Evolutionary conservation across 1,140 invertebrate genomes (phyloP).

Genomic region (Hermetia illucens): DNA sequence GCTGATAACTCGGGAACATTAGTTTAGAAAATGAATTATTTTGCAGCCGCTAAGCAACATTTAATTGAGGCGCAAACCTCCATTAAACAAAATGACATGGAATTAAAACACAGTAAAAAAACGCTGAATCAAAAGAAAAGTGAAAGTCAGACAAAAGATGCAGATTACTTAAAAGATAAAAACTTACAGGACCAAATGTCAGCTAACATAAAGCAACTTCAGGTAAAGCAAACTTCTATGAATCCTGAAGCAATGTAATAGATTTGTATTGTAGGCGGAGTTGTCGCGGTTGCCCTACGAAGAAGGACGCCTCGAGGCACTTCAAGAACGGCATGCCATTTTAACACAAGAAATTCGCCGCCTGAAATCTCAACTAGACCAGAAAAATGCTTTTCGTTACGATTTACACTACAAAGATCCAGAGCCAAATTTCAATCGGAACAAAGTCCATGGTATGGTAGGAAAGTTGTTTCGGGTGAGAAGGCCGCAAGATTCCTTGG

Average conservation of each 20-base stretch:
- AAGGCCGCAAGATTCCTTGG: constrained; percentile 57
- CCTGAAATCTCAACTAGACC: constrained; percentile 14
- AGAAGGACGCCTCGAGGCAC: constrained; percentile 43
- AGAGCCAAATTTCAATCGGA: constrained; percentile 58
- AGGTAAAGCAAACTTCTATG: constrained; percentile 21
- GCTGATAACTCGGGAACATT: neutral
- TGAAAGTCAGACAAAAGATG: constrained; percentile 54
- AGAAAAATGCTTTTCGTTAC: constrained; percentile 35
- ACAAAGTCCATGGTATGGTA: constrained; percentile 65
- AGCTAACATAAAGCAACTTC: constrained; percentile 41
- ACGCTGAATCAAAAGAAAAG: constrained; percentile 51
- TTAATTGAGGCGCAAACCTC: constrained; percentile 66
- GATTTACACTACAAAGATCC: constrained; percentile 65
- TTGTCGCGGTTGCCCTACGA: constrained; percentile 44
- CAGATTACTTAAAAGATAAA: constrained; percentile 57
- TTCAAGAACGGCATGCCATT: constrained; percentile 36
- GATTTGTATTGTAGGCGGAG: constrained; percentile 22
- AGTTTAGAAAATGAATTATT: constrained; percentile 6
- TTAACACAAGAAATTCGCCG: constrained; percentile 37
- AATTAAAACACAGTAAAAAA: constrained; percentile 51
- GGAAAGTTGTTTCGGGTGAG: constrained; percentile 61
- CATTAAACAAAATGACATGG: constrained; percentile 63
- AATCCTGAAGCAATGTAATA: neutral
- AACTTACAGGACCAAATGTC: constrained; percentile 44
- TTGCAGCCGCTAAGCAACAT: constrained; percentile 55